Evolutionary conservation across 2,888 invertebrate species (phyloP), one percentile per base, ranked within the genome.

Genomic region (Leucophora obtusa): DNA sequence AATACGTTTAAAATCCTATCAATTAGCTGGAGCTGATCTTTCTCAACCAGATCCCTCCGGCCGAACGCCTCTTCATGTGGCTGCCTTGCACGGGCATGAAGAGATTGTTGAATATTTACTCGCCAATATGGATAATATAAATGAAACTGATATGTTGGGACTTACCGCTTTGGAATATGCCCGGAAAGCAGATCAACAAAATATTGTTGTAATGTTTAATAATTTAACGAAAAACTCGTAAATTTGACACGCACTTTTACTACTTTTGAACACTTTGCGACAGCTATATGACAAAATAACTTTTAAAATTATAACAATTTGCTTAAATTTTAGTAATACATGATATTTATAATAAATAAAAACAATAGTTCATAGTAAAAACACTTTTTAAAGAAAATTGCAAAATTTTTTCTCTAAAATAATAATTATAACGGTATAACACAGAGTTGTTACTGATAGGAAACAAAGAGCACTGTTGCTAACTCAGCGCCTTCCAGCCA

Each of bases 41-140:
- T 92, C 92, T 1, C 91, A 92, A 43, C 82, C 89, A 0, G 95
- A 95, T 87, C 91, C 92, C 6, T 92, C 93, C 1, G 92, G 92
- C 5, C 92, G 95, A 70, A 94, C 94, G 0, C 92, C 95, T 0
- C 87, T 96, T 63, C 95, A 96, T 89, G 92, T 93, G 86, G 94
- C 94, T 0, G 93, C 93, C 0, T 87, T 94, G 1, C 93, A 93
- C 85, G 92, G 93, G 38, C 91, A 91, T 17, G 84, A 87, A 0
- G 89, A 91, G 0, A 89, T 92, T 2, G 91, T 93, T 0, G 85
- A 90, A 17, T 94, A 91, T 83, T 88, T 94, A 0, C 66, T 94
- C 14, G 87, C 91, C 0, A 88, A 91, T 10, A 91, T 91, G 0
- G 92, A 91, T 0, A 88, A 90, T 14, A 84, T 84, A 0, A 84